Percentiles rank a stretch among this genome's conserved stretches.
Conservation (phyloP, 2,888 invertebrate species). For the Habrosyne pyritoides region DNA sequence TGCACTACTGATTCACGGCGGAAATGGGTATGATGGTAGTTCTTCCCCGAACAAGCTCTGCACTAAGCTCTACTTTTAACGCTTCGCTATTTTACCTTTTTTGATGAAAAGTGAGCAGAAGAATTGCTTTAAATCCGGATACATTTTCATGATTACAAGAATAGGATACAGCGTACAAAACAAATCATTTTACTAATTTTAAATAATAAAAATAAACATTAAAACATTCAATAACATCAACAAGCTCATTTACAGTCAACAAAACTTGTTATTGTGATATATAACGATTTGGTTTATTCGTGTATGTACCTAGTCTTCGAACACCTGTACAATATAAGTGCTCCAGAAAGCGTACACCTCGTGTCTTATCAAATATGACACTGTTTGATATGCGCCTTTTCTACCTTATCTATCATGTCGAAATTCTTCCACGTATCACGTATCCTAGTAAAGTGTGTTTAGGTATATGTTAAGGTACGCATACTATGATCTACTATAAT, state of each 20-base stretch:
- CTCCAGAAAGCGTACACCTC: conserved; percentile 74
- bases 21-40: too few relatives aligned
- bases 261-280: neutral
- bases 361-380: conserved; percentile 77
- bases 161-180: too few relatives aligned
- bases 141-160: too few relatives aligned
- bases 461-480: neutral
- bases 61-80: too few relatives aligned
- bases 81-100: too few relatives aligned
- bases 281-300: neutral
- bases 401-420: conserved; percentile 78
- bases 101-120: too few relatives aligned
- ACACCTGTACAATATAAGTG: conserved; percentile 43
- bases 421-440: conserved; percentile 79
- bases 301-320: conserved; percentile 14
- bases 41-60: too few relatives aligned
- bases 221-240: too few relatives aligned
- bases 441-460: conserved; percentile 42
- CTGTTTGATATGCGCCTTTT: conserved; percentile 77
- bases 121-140: too few relatives aligned
- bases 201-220: too few relatives aligned
- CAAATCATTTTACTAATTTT: too few relatives aligned
- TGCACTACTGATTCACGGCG: too few relatives aligned
- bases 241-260: neutral
- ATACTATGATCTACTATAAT: neutral